Percentiles rank a stretch among this genome's conserved stretches.
These are phyloP conservation scores for Axea sp. DNA, from an alignment of 2,888 invertebrate genomes.

Conservation along the genomic window DNA sequence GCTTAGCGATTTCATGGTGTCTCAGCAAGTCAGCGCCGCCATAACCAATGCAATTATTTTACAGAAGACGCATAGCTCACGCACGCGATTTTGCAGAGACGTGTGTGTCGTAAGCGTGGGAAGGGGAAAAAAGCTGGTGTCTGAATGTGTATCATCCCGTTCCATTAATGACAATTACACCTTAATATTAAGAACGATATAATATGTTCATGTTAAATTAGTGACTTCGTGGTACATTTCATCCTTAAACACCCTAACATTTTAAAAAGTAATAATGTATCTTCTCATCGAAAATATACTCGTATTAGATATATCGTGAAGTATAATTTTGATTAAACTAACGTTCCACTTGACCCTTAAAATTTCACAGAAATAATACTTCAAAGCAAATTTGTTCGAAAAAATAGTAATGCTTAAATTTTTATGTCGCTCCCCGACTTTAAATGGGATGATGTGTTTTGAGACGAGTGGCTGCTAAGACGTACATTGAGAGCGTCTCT, in stretches of 20 bases:
- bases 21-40: conserved; percentile 61
- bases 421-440: conserved; percentile 37
- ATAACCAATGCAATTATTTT: conserved; percentile 60
- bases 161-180: conserved; percentile 39
- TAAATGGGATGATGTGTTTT: conserved; percentile 58
- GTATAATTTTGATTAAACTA: neutral
- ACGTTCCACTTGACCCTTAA: conserved; percentile 4
- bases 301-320: neutral
- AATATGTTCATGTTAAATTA: conserved; percentile 16
- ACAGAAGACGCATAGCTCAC: conserved; percentile 40
- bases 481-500: conserved; percentile 57
- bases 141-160: conserved; percentile 39
- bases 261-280: neutral
- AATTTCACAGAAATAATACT: conserved; percentile 4
- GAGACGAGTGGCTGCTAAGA: conserved; percentile 56
- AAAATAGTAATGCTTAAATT: conserved; percentile 38
- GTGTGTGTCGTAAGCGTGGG: conserved; percentile 35
- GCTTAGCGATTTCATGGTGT: conserved; percentile 62
- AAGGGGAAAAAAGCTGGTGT: conserved; percentile 29
- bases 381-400: conserved; percentile 14
- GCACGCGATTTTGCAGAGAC: conserved; percentile 40
- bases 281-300: neutral
- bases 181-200: conserved; percentile 11
- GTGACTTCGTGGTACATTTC: conserved; percentile 1
- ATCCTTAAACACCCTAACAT: neutral